Conservation (phyloP, 2,797 vertebrate genomes). For the Gallinago nigripennis region DNA sequence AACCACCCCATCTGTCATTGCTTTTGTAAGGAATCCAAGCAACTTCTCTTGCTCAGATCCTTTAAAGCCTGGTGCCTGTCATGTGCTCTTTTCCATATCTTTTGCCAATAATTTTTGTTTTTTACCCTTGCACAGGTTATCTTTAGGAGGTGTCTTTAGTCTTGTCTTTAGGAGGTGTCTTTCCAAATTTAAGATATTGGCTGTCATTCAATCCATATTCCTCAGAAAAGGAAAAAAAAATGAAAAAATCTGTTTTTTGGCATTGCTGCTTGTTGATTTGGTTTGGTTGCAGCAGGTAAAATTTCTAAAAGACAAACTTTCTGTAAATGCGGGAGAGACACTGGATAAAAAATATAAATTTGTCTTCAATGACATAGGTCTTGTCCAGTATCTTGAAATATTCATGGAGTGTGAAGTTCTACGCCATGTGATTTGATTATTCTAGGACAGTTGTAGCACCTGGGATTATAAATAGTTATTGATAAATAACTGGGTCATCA, state of each 20-base stretch:
- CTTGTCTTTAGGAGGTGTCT: not conserved
- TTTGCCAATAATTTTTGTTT: not conserved
- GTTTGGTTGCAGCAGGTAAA: not conserved
- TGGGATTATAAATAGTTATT: not conserved
- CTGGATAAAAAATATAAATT: not conserved
- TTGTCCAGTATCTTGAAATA: not conserved
- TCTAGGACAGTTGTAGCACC: not conserved
- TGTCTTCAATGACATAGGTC: not conserved
- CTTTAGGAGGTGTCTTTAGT: not conserved
- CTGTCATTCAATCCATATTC: not conserved
- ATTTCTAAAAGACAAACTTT: not conserved
- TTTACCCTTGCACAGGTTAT: not conserved
- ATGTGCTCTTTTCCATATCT: not conserved
- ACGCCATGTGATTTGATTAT: not conserved
- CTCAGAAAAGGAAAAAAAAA: not conserved
- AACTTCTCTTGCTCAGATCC: not conserved
- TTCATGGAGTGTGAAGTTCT: not conserved
- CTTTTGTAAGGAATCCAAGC: not conserved
- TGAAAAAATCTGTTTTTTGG: not conserved
- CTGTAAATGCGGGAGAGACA: not conserved
- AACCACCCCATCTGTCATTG: not conserved
- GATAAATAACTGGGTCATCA: not conserved
- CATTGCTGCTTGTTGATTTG: not conserved
- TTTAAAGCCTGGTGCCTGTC: not conserved
- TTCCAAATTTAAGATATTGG: not conserved